These are phyloP conservation scores for Drosophila fuyamai DNA, from an alignment of 1,140 invertebrate genomes.

Conservation along the genomic window DNA sequence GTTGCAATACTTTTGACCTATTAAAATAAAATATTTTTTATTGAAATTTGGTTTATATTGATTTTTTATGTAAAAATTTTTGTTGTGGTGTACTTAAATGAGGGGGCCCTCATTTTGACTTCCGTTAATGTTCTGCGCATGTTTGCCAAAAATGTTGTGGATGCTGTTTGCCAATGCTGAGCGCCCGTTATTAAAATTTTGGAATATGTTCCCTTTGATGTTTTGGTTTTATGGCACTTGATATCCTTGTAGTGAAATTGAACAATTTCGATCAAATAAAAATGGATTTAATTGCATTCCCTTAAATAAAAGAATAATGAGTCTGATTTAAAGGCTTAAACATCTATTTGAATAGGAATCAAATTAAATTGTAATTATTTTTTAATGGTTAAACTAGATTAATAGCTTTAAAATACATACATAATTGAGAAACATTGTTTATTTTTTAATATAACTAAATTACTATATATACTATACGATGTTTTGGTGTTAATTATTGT, in stretches of 20 bases:
- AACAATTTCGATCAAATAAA: not conserved
- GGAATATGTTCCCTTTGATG: constrained; percentile 9
- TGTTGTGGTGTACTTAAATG: not conserved
- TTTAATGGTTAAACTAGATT: too few species aligned
- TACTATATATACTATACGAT: too few species aligned
- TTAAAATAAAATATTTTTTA: not conserved
- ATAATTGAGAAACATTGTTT: too few species aligned
- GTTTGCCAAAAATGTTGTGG: constrained; percentile 5
- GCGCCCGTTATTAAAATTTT: constrained; percentile 3
- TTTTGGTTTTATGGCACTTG: not conserved
- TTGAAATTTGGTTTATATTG: too few species aligned
- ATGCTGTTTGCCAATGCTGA: not conserved
- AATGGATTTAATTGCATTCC: not conserved
- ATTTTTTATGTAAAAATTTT: not conserved
- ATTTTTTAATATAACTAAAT: too few species aligned
- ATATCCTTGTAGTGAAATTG: not conserved
- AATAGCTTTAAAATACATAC: too few species aligned
- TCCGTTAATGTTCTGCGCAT: constrained; percentile 15
- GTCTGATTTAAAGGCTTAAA: too few species aligned
- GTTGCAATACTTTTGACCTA: too few species aligned
- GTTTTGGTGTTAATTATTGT: too few species aligned
- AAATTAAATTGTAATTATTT: too few species aligned
- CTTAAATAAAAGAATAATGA: not conserved
- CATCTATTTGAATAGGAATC: too few species aligned
- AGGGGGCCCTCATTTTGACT: not conserved